phyloP scores from a whole-genome alignment of 2,113 vertebrate species.

The Dasypus novemcinctus region DNA sequence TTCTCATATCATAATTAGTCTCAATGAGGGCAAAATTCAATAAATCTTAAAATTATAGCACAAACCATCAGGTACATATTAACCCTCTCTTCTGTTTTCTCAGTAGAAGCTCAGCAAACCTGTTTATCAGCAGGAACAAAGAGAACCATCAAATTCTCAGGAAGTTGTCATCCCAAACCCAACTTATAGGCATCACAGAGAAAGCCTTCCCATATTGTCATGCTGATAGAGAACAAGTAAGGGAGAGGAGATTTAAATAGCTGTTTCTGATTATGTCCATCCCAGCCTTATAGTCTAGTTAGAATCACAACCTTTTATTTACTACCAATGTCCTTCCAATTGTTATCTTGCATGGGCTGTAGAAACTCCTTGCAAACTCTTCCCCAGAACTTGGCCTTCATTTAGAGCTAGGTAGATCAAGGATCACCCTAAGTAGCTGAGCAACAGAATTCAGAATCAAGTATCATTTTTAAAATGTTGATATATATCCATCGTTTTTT shows the following conservation, averaged over 20 bases:
- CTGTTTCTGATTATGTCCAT: neutral
- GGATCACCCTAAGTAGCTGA: neutral
- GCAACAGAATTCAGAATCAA: neutral
- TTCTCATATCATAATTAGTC: neutral
- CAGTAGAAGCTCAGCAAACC: neutral
- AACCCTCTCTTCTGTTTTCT: neutral
- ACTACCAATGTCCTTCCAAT: neutral
- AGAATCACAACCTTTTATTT: neutral
- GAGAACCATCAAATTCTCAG: neutral
- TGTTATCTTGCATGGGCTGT: neutral
- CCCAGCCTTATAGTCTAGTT: fast-evolving
- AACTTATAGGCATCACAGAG: neutral
- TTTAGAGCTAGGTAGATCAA: neutral
- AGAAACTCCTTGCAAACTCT: neutral
- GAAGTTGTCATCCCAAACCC: neutral
- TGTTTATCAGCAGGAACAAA: neutral
- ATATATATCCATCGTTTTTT: neutral
- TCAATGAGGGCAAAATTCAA: neutral
- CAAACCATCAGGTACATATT: neutral
- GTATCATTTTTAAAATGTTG: neutral
- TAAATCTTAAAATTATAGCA: neutral
- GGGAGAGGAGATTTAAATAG: neutral
- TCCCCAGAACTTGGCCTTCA: neutral
- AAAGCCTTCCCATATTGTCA: neutral
- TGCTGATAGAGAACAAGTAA: neutral